These are phyloP conservation scores for Itoplectis maculator DNA, from an alignment of 2,888 invertebrate genomes.

Conservation along the genomic window DNA sequence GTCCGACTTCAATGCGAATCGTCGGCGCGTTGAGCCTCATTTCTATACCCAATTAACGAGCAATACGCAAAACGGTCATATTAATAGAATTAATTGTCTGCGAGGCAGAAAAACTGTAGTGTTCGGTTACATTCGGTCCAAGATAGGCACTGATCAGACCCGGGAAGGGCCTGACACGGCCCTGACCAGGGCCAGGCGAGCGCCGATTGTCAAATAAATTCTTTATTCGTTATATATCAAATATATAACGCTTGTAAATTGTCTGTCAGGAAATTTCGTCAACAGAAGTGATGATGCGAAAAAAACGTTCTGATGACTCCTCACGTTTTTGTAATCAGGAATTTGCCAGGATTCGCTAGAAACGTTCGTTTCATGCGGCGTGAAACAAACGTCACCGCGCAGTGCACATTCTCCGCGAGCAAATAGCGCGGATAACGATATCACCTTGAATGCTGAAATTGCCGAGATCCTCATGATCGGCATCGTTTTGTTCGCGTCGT, in stretches of 20 bases:
- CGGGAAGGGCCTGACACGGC: no score
- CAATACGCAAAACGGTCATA: not conserved
- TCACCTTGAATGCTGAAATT: slow-evolving; percentile 29
- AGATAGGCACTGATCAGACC: no score
- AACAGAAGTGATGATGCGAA: no score
- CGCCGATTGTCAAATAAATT: no score
- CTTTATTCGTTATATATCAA: no score
- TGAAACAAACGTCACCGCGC: not conserved
- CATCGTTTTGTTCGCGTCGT: slow-evolving; percentile 23
- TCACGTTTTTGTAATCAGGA: not conserved
- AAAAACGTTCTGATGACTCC: not conserved
- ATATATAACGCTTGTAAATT: no score
- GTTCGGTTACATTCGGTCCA: no score
- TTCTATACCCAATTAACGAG: not conserved
- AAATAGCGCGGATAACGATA: slow-evolving; percentile 31
- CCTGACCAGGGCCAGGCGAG: no score
- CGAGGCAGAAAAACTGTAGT: not conserved
- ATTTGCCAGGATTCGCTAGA: not conserved
- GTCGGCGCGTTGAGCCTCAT: not conserved
- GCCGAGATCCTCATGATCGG: slow-evolving; percentile 4
- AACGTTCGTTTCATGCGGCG: not conserved
- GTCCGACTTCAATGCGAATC: slow-evolving; percentile 7
- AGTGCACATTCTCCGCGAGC: not conserved
- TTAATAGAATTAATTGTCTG: not conserved
- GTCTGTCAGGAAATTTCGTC: no score